Evolutionary conservation across 37 sponge, comb jelly and placozoan species (phyloP), one percentile per base, ranked within the genome.

Genomic region (Eunapius fragilis): DNA sequence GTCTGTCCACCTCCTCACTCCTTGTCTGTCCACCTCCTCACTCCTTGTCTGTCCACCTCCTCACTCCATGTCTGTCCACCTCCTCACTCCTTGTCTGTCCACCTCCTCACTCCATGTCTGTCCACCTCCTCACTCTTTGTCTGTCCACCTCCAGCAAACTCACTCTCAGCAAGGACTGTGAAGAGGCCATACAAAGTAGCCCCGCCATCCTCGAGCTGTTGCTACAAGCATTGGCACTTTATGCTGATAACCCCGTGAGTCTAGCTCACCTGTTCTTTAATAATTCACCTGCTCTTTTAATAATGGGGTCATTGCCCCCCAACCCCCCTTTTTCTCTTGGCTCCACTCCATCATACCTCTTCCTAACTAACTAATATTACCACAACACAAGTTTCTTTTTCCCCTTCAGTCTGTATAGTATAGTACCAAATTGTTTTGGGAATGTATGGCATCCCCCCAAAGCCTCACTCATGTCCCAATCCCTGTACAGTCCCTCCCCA

Each of bases 101-200:
- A 45, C 47, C 47, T 45, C 58, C 58, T 58, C 58, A 58, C 2
- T 58, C 58, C 1, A 2, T 11, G 19, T 58, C 14, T 58, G 58
- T 1, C 2, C 14, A 11, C 58, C 58, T 11, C 58, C 58, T 11
- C 58, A 4, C 58, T 19, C 22, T 45, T 67, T 26, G 0, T 71
- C 26, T 80, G n/a, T n/a, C 25, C 34, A 31, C 10, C 31, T 81
- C 0, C 78, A 93, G 94, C 70, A 93, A 93, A 84, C 91, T 93
- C 81, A 93, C 91, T 17, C 84, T 90, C 27, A 84, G 84, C 33
- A 48, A 28, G 13, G 84, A 87, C 26, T 87, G 85, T 67, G 71
- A 80, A 70, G 72, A 45, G 1, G 88, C 85, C 3, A 58, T 86
- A 14, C 28, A 83, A 13, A 34, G 78, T 17, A 72, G 77, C 38